Conservation (phyloP, 92 coral and sea anemone genomes). For the Palythoa grandiflora region DNA sequence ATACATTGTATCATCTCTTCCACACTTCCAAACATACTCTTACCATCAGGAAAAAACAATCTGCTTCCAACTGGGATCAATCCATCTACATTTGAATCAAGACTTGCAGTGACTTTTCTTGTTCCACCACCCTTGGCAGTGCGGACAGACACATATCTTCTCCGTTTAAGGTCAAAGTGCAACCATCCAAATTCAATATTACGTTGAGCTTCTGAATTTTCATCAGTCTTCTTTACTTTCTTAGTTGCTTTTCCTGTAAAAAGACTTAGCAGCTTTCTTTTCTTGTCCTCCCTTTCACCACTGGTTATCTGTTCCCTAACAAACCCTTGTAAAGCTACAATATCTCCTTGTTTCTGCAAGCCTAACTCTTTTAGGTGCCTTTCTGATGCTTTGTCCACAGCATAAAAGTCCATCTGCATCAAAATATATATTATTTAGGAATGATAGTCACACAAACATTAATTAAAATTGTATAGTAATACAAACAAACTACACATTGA, state of each 20-base stretch:
- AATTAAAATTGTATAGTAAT: not conserved
- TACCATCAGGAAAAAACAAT: slow-evolving; percentile 60
- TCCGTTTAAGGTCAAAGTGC: slow-evolving; percentile 52
- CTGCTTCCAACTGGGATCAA: slow-evolving; percentile 48
- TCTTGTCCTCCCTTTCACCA: slow-evolving; percentile 40
- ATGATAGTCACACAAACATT: slow-evolving; percentile 1
- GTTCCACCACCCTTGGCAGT: slow-evolving; percentile 66
- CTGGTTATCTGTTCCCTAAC: slow-evolving; percentile 10
- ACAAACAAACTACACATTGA: not conserved
- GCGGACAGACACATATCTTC: slow-evolving; percentile 46
- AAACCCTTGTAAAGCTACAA: slow-evolving; percentile 37
- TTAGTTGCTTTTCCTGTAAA: slow-evolving; percentile 22
- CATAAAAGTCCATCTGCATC: slow-evolving; percentile 12
- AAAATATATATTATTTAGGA: not conserved
- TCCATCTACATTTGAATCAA: slow-evolving; percentile 40
- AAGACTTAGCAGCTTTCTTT: slow-evolving; percentile 28
- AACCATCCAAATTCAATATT: slow-evolving; percentile 52
- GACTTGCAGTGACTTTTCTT: slow-evolving; percentile 51
- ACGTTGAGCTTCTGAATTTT: slow-evolving; percentile 32
- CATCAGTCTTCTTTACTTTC: slow-evolving; percentile 33
- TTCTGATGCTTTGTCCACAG: slow-evolving; percentile 11
- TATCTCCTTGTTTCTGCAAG: slow-evolving; percentile 36
- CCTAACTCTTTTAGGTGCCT: slow-evolving; percentile 42
- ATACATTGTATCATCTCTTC: slow-evolving; percentile 46
- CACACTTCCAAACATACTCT: slow-evolving; percentile 45